Conservation (phyloP, 35 echinoderm and acorn worm genomes). For the Apostichopus parvimensis region DNA sequence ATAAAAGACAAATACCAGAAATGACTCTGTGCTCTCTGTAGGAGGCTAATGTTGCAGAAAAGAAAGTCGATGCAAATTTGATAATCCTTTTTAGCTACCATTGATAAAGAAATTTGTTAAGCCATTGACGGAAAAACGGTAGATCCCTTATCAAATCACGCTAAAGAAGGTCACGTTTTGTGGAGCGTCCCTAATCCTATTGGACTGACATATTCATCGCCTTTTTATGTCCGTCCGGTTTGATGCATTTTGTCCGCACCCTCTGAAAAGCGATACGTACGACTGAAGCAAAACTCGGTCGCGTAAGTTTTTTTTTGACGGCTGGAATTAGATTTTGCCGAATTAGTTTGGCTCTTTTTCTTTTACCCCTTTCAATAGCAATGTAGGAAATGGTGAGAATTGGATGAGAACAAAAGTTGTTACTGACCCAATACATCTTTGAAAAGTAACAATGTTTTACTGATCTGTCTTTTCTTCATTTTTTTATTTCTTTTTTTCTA, state of each 20-base stretch:
- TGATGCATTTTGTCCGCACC: not conserved
- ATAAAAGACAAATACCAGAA: not conserved
- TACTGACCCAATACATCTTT: not conserved
- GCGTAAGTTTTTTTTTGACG: not conserved
- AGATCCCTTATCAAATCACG: constrained; percentile 5
- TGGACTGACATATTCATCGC: constrained; percentile 6
- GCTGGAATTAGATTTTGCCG: constrained; percentile 16
- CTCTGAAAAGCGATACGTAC: not conserved
- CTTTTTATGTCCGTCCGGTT: not conserved
- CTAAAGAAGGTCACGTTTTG: constrained; percentile 2
- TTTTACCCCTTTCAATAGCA: not conserved
- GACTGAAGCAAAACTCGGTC: not conserved
- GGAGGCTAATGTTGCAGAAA: constrained; percentile 28
- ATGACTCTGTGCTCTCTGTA: not conserved
- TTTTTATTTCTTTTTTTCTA: no score
- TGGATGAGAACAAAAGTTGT: constrained; percentile 1
- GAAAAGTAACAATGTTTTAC: not conserved
- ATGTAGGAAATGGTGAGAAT: not conserved
- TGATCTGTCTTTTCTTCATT: not conserved
- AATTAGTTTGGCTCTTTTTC: not conserved
- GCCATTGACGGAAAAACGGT: not conserved
- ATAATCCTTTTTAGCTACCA: constrained; percentile 19
- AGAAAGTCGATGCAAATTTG: constrained; percentile 24
- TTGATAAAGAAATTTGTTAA: constrained; percentile 38
- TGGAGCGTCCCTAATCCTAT: constrained; percentile 20